phyloP scores from a whole-genome alignment of 2,888 invertebrate species.

The Polydrusus cervinus region DNA sequence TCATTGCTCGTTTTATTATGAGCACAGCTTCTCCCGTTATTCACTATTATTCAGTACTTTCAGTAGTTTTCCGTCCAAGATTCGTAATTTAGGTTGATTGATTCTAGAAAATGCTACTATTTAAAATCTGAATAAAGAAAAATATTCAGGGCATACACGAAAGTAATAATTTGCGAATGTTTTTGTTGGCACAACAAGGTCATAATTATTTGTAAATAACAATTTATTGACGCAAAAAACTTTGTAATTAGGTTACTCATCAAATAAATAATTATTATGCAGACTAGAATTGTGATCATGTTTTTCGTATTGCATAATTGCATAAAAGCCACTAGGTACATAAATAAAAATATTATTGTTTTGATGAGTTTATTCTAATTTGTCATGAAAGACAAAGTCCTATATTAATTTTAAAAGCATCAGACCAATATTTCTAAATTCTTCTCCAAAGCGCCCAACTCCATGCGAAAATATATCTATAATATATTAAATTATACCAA shows the following conservation, averaged over 20 bases:
- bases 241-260: constrained; percentile 27
- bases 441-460: too few species aligned
- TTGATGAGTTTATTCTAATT: too few species aligned
- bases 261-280: constrained; percentile 8
- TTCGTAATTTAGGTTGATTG: not conserved
- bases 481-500: too few species aligned
- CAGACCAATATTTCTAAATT: too few species aligned
- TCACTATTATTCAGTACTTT: too few species aligned
- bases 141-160: constrained; percentile 3
- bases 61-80: constrained; percentile 27
- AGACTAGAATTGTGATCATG: not conserved
- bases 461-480: too few species aligned
- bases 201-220: constrained; percentile 37
- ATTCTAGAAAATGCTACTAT: constrained; percentile 10
- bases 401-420: too few species aligned
- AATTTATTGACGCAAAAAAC: constrained; percentile 31
- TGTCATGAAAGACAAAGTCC: too few species aligned
- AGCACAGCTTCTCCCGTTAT: constrained; percentile 9
- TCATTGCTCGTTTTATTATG: constrained; percentile 24
- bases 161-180: constrained; percentile 21
- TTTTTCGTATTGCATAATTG: too few species aligned
- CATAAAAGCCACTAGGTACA: too few species aligned
- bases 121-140: not conserved
- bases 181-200: constrained; percentile 26
- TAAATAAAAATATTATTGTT: too few species aligned